Evolutionary conservation across 2,113 vertebrate genomes (phyloP).

Genomic region (Chaetodon trifascialis): DNA sequence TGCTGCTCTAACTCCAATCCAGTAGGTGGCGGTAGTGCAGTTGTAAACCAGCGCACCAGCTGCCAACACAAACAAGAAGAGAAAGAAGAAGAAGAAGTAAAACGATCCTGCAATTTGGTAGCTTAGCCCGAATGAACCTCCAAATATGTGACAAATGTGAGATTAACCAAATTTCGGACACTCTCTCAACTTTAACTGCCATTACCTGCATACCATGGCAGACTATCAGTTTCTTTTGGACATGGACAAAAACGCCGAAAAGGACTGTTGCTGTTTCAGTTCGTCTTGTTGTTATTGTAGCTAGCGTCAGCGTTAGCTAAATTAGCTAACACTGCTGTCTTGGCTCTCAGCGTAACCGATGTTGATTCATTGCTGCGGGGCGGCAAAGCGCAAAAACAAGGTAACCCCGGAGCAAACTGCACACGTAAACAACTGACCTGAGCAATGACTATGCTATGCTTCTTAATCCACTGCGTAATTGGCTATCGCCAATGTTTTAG

Average conservation of each 20-base stretch:
- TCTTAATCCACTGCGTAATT: not conserved
- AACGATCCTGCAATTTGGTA: slow-evolving; percentile 35
- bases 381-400: slow-evolving; percentile 46
- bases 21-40: slow-evolving; percentile 18
- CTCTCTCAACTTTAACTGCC: not conserved
- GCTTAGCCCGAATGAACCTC: slow-evolving; percentile 46
- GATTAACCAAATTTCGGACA: not conserved
- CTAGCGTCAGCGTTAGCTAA: slow-evolving; percentile 58
- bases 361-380: slow-evolving; percentile 60
- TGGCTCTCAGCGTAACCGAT: slow-evolving; percentile 37
- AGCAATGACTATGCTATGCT: not conserved
- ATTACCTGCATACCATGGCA: slow-evolving; percentile 38
- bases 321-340: slow-evolving; percentile 54
- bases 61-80: slow-evolving; percentile 33
- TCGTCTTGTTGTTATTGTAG: slow-evolving; percentile 70
- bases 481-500: not conserved
- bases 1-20: slow-evolving; percentile 5
- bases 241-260: not conserved
- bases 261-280: slow-evolving; percentile 29
- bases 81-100: slow-evolving; percentile 53
- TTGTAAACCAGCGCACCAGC: not conserved
- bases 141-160: slow-evolving; percentile 54
- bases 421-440: not conserved
- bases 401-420: slow-evolving; percentile 37
- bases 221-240: not conserved